Conservation (phyloP, 30 jellyfish, hydroid and myxozoan species). For the Calvadosia cruxmelitensis region DNA sequence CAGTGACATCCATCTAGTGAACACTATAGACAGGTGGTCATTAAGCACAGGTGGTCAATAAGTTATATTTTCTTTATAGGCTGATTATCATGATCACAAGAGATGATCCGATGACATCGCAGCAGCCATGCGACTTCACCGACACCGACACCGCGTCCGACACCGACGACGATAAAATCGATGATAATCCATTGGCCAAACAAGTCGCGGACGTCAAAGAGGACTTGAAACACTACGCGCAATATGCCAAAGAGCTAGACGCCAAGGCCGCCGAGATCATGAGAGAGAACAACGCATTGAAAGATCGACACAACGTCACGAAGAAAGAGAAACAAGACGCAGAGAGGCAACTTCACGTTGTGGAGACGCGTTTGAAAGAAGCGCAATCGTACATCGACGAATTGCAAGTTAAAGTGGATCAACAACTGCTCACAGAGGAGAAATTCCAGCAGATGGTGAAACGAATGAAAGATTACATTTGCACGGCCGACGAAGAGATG, state of each 20-base stretch:
- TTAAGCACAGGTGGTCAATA: too few species aligned
- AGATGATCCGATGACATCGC: too few species aligned
- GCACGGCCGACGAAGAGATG: background rate
- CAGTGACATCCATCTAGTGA: too few species aligned
- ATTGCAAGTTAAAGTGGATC: background rate
- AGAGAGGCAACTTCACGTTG: background rate
- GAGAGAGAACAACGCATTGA: background rate
- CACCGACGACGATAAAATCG: too few species aligned
- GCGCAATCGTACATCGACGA: background rate
- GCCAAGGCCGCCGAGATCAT: background rate
- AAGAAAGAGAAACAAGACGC: background rate
- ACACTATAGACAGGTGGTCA: too few species aligned
- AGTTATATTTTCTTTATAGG: too few species aligned
- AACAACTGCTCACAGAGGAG: background rate
- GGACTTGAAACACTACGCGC: background rate
- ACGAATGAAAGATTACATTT: background rate
- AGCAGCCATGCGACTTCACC: too few species aligned
- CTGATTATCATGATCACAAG: too few species aligned
- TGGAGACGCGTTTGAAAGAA: background rate
- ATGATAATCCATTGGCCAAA: too few species aligned
- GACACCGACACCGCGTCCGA: too few species aligned
- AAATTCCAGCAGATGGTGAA: background rate
- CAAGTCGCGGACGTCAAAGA: too few species aligned
- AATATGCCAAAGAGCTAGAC: background rate
- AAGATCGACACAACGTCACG: background rate